Evolutionary conservation across 1,140 invertebrate genomes (phyloP).

Genomic region (Papilio machaon): DNA sequence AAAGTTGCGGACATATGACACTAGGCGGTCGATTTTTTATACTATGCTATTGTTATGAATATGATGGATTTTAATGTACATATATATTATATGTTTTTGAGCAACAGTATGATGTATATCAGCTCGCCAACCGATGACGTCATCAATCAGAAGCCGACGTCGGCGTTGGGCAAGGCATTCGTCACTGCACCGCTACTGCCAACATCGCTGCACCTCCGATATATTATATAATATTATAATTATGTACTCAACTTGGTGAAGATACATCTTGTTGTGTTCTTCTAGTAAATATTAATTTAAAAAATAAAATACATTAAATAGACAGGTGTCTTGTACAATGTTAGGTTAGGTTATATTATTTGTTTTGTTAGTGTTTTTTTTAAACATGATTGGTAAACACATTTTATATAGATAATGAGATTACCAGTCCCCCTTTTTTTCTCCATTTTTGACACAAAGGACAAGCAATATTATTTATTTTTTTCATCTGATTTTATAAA

Average conservation of each 20-base stretch:
- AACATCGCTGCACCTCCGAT: neutral
- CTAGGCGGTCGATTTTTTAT: neutral
- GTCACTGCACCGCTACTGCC: neutral
- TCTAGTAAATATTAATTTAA: neutral
- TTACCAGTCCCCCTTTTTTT: no score
- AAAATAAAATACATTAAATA: no score
- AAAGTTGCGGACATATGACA: neutral
- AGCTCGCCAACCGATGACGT: neutral
- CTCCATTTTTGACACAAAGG: no score
- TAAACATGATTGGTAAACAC: no score
- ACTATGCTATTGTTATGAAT: neutral
- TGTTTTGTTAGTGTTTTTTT: no score
- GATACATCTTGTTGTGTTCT: neutral
- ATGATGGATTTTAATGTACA: neutral
- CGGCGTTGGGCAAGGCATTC: neutral
- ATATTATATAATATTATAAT: neutral
- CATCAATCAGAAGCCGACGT: neutral
- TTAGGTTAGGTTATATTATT: no score
- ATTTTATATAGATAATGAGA: no score
- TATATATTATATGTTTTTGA: neutral
- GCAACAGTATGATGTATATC: neutral
- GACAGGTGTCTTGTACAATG: no score
- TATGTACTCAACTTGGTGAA: neutral
- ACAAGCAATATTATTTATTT: no score
- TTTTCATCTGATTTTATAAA: no score